phyloP scores from a whole-genome alignment of 2,113 vertebrate genomes.

The Chloroceryle aenea region DNA sequence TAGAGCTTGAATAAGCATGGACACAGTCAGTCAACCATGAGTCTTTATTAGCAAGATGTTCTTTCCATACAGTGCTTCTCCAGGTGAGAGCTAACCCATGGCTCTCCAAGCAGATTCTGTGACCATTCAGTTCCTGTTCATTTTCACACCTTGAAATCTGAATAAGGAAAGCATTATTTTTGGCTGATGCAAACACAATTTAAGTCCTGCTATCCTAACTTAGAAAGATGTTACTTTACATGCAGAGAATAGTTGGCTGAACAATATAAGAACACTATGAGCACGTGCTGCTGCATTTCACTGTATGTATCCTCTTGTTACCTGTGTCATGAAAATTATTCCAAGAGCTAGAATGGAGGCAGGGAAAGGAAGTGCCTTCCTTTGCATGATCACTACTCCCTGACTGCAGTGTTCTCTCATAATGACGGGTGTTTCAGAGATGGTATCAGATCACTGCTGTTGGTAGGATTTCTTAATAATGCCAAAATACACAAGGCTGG shows the following conservation, averaged over 20 bases:
- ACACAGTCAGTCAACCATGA: not conserved
- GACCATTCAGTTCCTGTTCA: not conserved
- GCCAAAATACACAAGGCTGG: not conserved
- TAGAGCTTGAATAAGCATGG: not conserved
- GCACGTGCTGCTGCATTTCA: not conserved
- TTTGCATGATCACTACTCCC: not conserved
- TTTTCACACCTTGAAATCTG: not conserved
- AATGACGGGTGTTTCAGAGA: constrained; percentile 4
- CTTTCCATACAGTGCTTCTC: not conserved
- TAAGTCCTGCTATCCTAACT: not conserved
- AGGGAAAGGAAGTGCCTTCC: not conserved
- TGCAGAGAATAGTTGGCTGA: not conserved
- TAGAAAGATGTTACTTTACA: not conserved
- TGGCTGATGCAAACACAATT: not conserved
- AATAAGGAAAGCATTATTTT: not conserved
- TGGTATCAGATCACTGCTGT: not conserved
- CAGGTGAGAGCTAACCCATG: not conserved
- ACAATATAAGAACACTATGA: not conserved
- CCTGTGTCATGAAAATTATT: constrained; percentile 1
- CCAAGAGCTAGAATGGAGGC: not conserved
- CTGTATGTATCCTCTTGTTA: not conserved
- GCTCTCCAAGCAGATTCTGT: not conserved
- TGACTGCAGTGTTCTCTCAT: not conserved
- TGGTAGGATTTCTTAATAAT: not conserved
- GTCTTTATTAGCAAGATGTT: not conserved